Percentiles rank a stretch among this genome's conserved stretches.
phyloP scores from a whole-genome alignment of 2,113 vertebrate species.

The Naja naja region DNA sequence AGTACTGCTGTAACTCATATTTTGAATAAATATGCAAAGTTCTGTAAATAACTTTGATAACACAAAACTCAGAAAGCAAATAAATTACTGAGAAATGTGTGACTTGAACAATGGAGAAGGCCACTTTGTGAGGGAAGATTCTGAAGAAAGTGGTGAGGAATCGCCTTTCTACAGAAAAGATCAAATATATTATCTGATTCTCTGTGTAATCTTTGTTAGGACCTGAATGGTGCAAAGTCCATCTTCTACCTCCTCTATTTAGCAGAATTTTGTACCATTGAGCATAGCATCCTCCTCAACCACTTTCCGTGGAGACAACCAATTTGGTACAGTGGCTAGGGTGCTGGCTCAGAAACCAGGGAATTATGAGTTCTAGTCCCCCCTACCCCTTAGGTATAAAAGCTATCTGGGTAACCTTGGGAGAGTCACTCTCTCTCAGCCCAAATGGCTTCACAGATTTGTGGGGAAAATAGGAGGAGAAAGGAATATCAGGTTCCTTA shows the following conservation, averaged over 20 bases:
- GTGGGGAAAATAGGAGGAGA: too few species aligned
- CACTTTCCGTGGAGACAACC: not conserved
- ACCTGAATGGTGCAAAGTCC: not conserved
- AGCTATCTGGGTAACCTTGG: not conserved
- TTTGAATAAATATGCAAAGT: not conserved
- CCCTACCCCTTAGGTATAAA: not conserved
- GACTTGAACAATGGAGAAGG: not conserved
- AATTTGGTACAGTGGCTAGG: not conserved
- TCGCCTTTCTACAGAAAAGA: not conserved
- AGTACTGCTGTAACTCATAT: not conserved
- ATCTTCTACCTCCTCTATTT: not conserved
- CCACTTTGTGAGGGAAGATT: not conserved
- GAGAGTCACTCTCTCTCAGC: too few species aligned
- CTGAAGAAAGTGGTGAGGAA: not conserved
- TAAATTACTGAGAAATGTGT: not conserved
- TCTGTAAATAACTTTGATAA: not conserved
- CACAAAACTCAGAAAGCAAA: not conserved
- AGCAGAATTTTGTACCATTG: not conserved
- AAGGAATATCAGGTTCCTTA: too few species aligned
- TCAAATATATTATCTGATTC: not conserved
- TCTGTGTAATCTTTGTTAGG: not conserved
- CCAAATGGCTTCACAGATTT: too few species aligned
- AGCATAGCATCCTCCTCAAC: not conserved
- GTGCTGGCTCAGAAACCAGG: not conserved
- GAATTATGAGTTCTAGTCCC: not conserved